Evolutionary conservation across 1,140 invertebrate species (phyloP), one percentile per base, ranked within the genome.

Genomic region (Drosophila sucinea): DNA sequence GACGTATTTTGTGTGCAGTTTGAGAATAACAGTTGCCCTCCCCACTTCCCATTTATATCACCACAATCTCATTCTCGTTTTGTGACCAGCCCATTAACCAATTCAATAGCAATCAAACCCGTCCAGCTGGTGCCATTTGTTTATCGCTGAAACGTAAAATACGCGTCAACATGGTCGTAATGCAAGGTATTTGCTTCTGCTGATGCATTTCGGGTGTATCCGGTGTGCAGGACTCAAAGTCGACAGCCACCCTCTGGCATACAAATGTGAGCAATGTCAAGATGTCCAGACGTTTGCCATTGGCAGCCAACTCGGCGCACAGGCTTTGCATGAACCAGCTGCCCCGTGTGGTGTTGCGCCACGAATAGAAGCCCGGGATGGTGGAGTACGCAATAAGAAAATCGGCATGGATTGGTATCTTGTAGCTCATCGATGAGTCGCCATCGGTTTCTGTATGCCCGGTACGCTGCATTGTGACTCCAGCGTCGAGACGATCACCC

Each of bases 311-410:
- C 75, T 98, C 96, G n/a, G 95, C 93, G 86, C 96, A 97, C 1
- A 99, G 92, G 1, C 97, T 96, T 93, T 99, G 98, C 93, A 99
- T 96, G 87, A 99, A 99, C 98, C 98, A 99, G 0, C 98, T 99
- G 8, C 97, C 97, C 11, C 95, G 93, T 4, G 96, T 96, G n/a
- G 97, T 98, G 89, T 99, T 99, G 55, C 98, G 94, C 98, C 98
- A 99, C 1, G 98, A 98, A 92, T 96, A 99, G 92, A 95, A 97
- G 60, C 97, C 98, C 83, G 97, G 96, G 60, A 99, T 96, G 25
- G 98, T 98, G 3, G 97, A 98, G 92, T 98, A 99, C 10, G 96
- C 97, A 81, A 99, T 97, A 10, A 99, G 93, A 91, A 99, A 98
- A 92, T 99, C 98, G n/a, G 98, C 98, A 92, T 98, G 96, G 55